phyloP scores from a whole-genome alignment of 2,888 invertebrate genomes.

The Oxycera nigricornis region DNA sequence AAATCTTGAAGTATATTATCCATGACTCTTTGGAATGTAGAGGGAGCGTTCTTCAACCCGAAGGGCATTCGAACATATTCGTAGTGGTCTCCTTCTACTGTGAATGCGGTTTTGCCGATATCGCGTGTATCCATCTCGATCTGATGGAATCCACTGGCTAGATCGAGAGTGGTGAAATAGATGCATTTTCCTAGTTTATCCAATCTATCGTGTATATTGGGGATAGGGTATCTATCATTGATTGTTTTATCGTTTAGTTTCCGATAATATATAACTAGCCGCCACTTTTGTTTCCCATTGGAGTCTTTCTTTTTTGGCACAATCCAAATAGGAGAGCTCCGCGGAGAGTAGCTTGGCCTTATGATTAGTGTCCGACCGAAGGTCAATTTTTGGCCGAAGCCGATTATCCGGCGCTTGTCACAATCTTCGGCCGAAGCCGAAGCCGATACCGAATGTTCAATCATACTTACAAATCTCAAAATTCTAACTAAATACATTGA shows the following conservation, averaged over 20 bases:
- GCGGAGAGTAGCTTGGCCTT: too few relatives aligned
- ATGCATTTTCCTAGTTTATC: neutral
- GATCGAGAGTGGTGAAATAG: neutral
- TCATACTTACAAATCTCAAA: too few relatives aligned
- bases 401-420: too few relatives aligned
- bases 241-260: neutral
- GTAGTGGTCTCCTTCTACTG: conserved; percentile 28
- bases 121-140: neutral
- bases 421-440: too few relatives aligned
- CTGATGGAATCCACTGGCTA: neutral
- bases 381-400: too few relatives aligned
- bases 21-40: neutral
- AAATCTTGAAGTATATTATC: neutral
- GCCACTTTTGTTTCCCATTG: too few relatives aligned
- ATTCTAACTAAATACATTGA: too few relatives aligned
- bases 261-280: too few relatives aligned
- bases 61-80: conserved; percentile 39
- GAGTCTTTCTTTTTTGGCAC: too few relatives aligned
- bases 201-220: neutral
- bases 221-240: neutral
- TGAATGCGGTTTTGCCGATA: conserved; percentile 41
- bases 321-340: too few relatives aligned
- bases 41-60: conserved; percentile 35
- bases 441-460: too few relatives aligned
- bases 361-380: too few relatives aligned